These are phyloP conservation scores for Triplophysa rosa DNA, from an alignment of 2,113 vertebrate species.

Conservation along the genomic window DNA sequence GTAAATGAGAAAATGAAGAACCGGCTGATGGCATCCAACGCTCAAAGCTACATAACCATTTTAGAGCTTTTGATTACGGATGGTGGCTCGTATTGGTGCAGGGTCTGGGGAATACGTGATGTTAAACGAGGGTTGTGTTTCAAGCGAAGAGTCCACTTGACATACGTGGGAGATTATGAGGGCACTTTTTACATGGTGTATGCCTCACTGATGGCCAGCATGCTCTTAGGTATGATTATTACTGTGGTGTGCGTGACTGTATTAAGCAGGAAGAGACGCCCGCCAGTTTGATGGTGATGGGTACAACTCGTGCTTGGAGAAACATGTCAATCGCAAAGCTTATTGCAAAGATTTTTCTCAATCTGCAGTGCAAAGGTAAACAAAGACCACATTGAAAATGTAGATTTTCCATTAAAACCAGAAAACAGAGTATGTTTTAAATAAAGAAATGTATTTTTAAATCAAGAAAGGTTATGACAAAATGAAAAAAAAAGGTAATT, in stretches of 20 bases:
- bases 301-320: not conserved
- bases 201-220: not conserved
- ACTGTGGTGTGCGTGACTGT: not conserved
- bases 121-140: not conserved
- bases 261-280: not conserved
- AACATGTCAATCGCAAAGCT: no score
- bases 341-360: no score
- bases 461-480: no score
- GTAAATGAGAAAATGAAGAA: not conserved
- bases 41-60: not conserved
- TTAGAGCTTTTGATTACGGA: not conserved
- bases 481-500: no score
- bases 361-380: no score
- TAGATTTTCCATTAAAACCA: no score
- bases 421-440: no score
- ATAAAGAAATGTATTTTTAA: no score
- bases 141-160: not conserved
- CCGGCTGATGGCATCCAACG: not conserved
- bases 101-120: not conserved
- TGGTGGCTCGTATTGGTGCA: not conserved
- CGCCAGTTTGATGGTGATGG: not conserved
- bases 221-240: not conserved
- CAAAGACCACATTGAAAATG: no score
- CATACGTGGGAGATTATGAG: not conserved
- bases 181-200: not conserved